phyloP scores from a whole-genome alignment of 1,140 invertebrate species.

The Zaprionus kolodkinae region DNA sequence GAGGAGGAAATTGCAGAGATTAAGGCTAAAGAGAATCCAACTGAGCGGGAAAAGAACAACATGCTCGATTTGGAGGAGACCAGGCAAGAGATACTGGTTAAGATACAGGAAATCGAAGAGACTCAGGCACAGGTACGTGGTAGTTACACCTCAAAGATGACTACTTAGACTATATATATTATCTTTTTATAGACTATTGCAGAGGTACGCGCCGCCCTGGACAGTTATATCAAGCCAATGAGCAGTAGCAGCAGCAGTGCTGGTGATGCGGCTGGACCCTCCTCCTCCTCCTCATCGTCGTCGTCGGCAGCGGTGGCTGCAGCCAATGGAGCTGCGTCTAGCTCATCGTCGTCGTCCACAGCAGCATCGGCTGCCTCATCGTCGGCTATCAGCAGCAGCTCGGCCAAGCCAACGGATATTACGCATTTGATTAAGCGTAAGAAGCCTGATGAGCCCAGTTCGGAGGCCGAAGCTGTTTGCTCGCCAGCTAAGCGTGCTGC shows the following conservation, averaged over 20 bases:
- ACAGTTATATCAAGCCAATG: slow-evolving; percentile 78
- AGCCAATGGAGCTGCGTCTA: slow-evolving; percentile 52
- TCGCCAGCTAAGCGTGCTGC: slow-evolving; percentile 79
- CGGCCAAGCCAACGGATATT: slow-evolving; percentile 80
- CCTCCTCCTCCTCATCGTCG: slow-evolving; percentile 52
- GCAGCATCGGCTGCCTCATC: slow-evolving; percentile 41
- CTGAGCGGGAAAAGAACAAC: slow-evolving; percentile 71
- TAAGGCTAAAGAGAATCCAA: slow-evolving; percentile 65
- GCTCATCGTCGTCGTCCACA: slow-evolving; percentile 48
- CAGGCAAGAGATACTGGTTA: slow-evolving; percentile 77
- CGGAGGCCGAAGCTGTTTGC: slow-evolving; percentile 74
- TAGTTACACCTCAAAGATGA: neutral
- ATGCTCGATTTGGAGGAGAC: slow-evolving; percentile 83
- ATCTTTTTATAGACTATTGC: slow-evolving; percentile 63
- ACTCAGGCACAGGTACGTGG: slow-evolving; percentile 72
- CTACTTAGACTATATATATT: neutral
- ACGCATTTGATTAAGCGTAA: slow-evolving; percentile 84
- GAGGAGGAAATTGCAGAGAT: slow-evolving; percentile 77
- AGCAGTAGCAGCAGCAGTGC: slow-evolving; percentile 43
- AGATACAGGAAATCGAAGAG: slow-evolving; percentile 84
- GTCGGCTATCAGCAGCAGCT: slow-evolving; percentile 72
- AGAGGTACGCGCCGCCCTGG: slow-evolving; percentile 78
- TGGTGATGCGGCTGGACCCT: slow-evolving; percentile 43
- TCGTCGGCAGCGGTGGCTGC: slow-evolving; percentile 41
- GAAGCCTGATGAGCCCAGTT: slow-evolving; percentile 79